These are phyloP conservation scores for Notolabrus celidotus DNA, from an alignment of 2,797 vertebrate genomes.

Conservation along the genomic window DNA sequence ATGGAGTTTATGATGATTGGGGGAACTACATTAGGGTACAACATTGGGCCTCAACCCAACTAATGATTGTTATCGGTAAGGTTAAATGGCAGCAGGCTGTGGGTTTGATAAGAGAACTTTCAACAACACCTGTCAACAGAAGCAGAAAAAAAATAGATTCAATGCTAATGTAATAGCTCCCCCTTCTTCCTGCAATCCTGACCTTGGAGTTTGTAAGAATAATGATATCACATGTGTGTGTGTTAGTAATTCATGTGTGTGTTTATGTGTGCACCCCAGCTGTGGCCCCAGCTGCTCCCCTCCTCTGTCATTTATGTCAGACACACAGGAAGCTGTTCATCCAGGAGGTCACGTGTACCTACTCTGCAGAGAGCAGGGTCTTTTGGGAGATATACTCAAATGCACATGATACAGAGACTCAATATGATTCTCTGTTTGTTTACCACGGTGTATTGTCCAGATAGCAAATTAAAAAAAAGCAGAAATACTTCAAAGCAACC, in stretches of 20 bases:
- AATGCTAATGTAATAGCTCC: not conserved
- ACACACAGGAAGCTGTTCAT: conserved; percentile 52
- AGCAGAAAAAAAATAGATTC: conserved; percentile 23
- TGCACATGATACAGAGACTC: not conserved
- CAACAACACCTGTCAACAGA: not conserved
- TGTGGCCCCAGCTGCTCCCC: conserved; percentile 62
- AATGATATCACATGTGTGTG: conserved; percentile 11
- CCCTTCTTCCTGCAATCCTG: conserved; percentile 17
- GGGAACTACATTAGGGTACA: conserved; percentile 18
- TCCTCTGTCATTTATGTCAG: conserved; percentile 38
- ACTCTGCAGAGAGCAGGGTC: conserved; percentile 39
- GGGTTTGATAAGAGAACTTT: not conserved
- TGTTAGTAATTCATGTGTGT: conserved; percentile 22
- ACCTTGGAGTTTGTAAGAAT: conserved; percentile 39
- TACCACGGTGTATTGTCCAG: conserved; percentile 1
- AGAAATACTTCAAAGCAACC: conserved; percentile 22
- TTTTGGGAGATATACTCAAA: conserved; percentile 30
- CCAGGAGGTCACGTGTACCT: conserved; percentile 42
- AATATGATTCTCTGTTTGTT: conserved; percentile 5
- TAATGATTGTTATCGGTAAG: conserved; percentile 15
- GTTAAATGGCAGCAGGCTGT: not conserved
- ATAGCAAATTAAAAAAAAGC: conserved; percentile 20
- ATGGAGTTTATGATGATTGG: conserved; percentile 25
- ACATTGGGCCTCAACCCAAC: conserved; percentile 30
- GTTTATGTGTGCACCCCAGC: conserved; percentile 31